Evolutionary conservation across 2,797 vertebrate species (phyloP), one percentile per base, ranked within the genome.

Genomic region (Falco cherrug): DNA sequence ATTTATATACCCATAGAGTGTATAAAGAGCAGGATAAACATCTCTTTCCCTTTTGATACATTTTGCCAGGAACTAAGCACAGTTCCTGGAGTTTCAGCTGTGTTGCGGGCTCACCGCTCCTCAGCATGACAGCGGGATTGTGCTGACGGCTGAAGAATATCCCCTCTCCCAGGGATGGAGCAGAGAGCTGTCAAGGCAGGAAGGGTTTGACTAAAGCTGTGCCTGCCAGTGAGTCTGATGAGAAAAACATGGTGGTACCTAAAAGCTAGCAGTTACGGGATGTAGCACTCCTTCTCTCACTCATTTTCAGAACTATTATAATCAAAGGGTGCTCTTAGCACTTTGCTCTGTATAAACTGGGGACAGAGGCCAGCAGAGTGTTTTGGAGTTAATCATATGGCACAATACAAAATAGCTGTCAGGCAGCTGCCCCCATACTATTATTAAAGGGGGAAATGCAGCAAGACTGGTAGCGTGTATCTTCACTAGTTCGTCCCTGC

Each of bases 211-310:
- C 69, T 81, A 68, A 83, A 88, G 83, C 69, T 11, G 7, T 45
- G 68, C 74, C 76, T 88, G 85, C 85, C 85, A 68, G 73, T 3
- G 73, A 65, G 61, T 64, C 37, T 94, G 83, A 94, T 75, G 93
- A 93, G 88, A 91, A 86, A 95, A 95, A 84, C 80, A 75, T 41
- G 83, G 76, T 86, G 86, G 76, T 39, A 82, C 50, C 83, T 33
- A 60, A 75, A 71, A 78, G 69, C 61, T 48, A 81, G 85, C 85
- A 88, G 88, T 75, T 84, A 86, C 0, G 31, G 88, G 88, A 88
- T 10, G 33, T 8, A 75, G 77, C 69, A 35, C 39, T 61, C 76
- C 60, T 57, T 91, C 74, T 65, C 26, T 71, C 31, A 16, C 69
- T 91, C 83, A 59, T 86, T 90, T 86, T 71, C 91, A 91, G 57